Evolutionary conservation across 2,797 vertebrate genomes (phyloP).

Genomic region (Acestrorhynchus altus): DNA sequence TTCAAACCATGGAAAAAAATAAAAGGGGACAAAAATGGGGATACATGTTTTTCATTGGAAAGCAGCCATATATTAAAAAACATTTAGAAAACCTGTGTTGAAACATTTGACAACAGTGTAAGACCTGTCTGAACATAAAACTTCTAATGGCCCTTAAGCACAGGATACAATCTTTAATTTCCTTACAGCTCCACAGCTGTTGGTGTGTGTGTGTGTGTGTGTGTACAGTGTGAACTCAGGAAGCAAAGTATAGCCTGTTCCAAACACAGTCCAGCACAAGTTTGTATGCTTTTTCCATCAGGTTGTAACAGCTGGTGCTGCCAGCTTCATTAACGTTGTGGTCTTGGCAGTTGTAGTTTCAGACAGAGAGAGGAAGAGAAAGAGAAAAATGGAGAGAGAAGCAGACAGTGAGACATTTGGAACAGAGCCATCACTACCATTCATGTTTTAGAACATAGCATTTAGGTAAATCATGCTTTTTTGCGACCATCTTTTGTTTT

Average conservation of each 20-base stretch:
- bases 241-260: background rate
- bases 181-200: background rate
- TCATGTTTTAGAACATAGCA: background rate
- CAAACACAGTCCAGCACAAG: background rate
- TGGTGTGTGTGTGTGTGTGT: background rate
- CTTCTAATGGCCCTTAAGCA: background rate
- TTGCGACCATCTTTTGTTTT: background rate
- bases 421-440: too few relatives aligned
- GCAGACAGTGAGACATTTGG: background rate
- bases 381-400: background rate
- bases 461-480: background rate
- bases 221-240: background rate
- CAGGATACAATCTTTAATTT: constrained; percentile 2
- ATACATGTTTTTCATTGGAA: too few relatives aligned
- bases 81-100: background rate
- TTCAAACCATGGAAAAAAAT: too few relatives aligned
- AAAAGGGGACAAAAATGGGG: too few relatives aligned
- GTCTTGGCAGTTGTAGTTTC: background rate
- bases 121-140: constrained; percentile 3
- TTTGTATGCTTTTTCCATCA: constrained; percentile 34
- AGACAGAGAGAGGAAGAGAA: background rate
- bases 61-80: too few relatives aligned
- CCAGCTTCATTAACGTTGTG: constrained; percentile 16
- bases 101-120: background rate
- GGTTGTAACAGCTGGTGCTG: constrained; percentile 47